A percentile compares a stretch with the other conserved stretches of the same genome.
Evolutionary conservation across 2,797 vertebrate species (phyloP).

Genomic region (Mus minutoides): DNA sequence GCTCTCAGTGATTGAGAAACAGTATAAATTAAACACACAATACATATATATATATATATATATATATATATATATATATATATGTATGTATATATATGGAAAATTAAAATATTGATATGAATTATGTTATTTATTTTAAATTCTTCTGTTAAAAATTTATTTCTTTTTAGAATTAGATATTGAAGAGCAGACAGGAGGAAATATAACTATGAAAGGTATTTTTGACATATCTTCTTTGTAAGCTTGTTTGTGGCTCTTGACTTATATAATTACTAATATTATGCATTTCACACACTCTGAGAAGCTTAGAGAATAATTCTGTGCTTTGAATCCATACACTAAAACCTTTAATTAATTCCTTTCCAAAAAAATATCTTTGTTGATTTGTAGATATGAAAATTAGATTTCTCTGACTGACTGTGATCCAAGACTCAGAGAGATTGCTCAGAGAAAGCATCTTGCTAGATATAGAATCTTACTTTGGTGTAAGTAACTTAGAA

Average conservation of each 20-base stretch:
- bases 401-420: conserved; percentile 59
- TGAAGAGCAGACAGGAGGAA: conserved; percentile 28
- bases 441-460: background rate
- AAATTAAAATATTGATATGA: conserved; percentile 73
- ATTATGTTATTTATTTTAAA: conserved; percentile 74
- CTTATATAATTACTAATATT: conserved; percentile 52
- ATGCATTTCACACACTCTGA: conserved; percentile 9
- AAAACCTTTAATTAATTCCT: conserved; percentile 63
- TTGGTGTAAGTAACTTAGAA: background rate
- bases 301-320: conserved; percentile 60
- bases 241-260: conserved; percentile 43
- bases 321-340: conserved; percentile 50
- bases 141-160: conserved; percentile 59
- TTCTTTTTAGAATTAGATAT: conserved; percentile 23
- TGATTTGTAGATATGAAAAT: conserved; percentile 66
- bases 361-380: conserved; percentile 65
- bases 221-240: conserved; percentile 3
- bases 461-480: background rate
- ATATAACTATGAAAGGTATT: conserved; percentile 3
- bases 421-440: conserved; percentile 29
- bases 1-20: conserved; percentile 64
- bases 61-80: too few species aligned
- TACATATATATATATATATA: too few species aligned
- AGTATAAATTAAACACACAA: conserved; percentile 51
- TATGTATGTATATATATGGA: conserved; percentile 23